Conservation (phyloP, 2,113 vertebrate species). For the Cnemophilus loriae region DNA sequence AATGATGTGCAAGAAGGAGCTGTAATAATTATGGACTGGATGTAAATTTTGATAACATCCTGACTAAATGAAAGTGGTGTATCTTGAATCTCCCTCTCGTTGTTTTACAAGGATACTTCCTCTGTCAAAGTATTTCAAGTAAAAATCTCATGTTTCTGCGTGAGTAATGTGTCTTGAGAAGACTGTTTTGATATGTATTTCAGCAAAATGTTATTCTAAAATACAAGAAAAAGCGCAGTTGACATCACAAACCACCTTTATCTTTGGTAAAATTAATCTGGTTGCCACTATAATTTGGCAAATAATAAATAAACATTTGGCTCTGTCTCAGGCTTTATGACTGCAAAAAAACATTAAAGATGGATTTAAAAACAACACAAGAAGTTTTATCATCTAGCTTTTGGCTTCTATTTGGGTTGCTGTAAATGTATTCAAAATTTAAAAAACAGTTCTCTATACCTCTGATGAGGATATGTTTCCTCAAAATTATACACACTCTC, state of each 20-base stretch:
- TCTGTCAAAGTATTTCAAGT: neutral
- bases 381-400: neutral
- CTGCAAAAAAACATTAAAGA: neutral
- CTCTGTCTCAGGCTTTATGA: neutral
- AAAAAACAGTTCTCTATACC: neutral
- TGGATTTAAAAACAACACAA: neutral
- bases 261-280: neutral
- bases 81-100: neutral
- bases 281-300: neutral
- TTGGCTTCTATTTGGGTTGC: neutral
- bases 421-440: neutral
- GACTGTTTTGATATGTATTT: neutral
- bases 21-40: neutral
- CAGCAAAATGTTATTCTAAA: neutral
- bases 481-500: neutral
- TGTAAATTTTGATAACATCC: neutral
- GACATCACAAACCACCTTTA: neutral
- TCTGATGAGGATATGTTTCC: neutral
- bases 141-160: neutral
- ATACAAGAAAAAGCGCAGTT: neutral
- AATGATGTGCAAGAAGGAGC: neutral
- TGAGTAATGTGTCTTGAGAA: neutral
- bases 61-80: neutral
- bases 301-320: neutral
- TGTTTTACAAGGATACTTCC: neutral